Evolutionary conservation across 2,113 vertebrate species (phyloP).

Genomic region (Amblyopsis rosae): DNA sequence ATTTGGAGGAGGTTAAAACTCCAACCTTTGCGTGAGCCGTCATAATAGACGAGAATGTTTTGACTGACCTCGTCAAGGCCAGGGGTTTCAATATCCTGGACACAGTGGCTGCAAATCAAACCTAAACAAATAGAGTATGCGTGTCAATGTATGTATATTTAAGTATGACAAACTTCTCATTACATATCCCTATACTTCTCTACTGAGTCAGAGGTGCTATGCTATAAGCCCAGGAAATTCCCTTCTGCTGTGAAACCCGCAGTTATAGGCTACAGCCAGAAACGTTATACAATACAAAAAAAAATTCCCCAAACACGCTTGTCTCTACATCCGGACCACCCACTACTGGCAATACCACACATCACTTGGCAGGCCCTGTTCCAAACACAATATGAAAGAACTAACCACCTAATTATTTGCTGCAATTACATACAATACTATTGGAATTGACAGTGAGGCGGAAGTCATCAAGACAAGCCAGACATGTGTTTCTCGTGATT

Average conservation of each 20-base stretch:
- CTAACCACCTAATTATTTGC: neutral
- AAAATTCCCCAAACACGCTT: conserved; percentile 37
- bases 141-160: neutral
- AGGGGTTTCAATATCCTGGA: neutral
- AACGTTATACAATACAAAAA: conserved; percentile 10
- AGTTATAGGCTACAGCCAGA: neutral
- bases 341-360: conserved; percentile 31
- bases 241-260: conserved; percentile 36
- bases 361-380: conserved; percentile 18
- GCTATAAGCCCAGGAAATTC: conserved; percentile 47
- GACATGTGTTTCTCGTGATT: neutral
- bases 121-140: neutral
- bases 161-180: conserved; percentile 31
- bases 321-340: conserved; percentile 39
- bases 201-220: conserved; percentile 31
- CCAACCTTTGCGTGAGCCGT: too few species aligned
- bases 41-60: neutral
- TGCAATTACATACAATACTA: neutral
- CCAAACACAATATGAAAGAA: neutral
- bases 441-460: neutral
- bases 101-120: neutral
- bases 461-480: neutral
- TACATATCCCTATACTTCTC: neutral
- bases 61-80: neutral
- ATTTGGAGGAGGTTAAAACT: too few species aligned